Percentiles rank a stretch among this genome's conserved stretches.
phyloP scores from a whole-genome alignment of 2,113 vertebrate genomes.

The Ellobius talpinus region DNA sequence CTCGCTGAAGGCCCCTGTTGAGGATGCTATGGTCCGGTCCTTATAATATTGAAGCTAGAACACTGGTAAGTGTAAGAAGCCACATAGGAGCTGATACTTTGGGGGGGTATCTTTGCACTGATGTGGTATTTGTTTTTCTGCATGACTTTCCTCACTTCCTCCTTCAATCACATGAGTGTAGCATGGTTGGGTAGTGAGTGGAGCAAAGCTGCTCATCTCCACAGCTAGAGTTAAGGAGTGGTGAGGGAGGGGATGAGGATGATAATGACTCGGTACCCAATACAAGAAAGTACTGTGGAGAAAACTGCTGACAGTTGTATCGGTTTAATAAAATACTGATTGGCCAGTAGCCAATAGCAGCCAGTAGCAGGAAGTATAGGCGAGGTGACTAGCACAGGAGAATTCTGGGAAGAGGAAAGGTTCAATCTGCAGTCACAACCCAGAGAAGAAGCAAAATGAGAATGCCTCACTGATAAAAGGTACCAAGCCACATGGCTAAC shows the following conservation, averaged over 20 bases:
- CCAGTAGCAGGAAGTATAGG: too few relatives aligned
- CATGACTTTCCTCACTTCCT: background rate
- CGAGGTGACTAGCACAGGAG: too few relatives aligned
- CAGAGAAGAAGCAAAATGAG: too few relatives aligned
- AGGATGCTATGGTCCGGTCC: background rate
- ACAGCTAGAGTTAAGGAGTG: background rate
- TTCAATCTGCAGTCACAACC: too few relatives aligned
- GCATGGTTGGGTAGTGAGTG: background rate
- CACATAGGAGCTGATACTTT: background rate
- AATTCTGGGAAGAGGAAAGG: too few relatives aligned
- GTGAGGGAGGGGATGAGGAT: background rate
- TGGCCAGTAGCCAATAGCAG: too few relatives aligned
- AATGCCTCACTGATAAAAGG: too few relatives aligned
- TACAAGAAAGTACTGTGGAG: background rate
- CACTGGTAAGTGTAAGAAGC: background rate
- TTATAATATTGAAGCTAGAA: background rate
- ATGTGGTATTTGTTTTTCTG: background rate
- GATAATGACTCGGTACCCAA: too few relatives aligned
- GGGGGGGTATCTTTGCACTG: background rate
- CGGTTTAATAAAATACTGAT: too few relatives aligned
- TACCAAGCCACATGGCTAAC: too few relatives aligned
- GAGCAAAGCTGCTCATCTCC: background rate
- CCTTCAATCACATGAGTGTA: background rate
- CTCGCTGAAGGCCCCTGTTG: background rate
- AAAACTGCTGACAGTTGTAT: too few relatives aligned